Evolutionary conservation across 2,797 vertebrate species (phyloP).

Genomic region (Artibeus jamaicensis): DNA sequence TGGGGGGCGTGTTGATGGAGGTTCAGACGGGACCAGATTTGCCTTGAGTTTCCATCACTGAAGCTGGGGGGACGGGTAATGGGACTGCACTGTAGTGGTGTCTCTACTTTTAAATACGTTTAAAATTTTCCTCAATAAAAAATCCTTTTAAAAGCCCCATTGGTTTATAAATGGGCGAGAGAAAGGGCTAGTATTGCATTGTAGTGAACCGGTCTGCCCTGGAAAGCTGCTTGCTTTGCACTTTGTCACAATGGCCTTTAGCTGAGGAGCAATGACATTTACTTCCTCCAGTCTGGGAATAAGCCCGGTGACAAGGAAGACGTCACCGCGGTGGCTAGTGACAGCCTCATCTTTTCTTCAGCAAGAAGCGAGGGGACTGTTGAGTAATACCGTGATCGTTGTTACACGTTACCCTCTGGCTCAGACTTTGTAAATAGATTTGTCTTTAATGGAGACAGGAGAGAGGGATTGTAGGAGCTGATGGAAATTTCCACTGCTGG

Average conservation of each 20-base stretch:
- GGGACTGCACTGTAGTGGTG: too few relatives aligned
- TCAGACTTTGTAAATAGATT: slow-evolving; percentile 14
- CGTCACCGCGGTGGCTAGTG: not conserved
- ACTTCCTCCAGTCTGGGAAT: not conserved
- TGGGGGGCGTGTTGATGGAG: not conserved
- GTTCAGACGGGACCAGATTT: not conserved
- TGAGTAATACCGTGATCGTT: not conserved
- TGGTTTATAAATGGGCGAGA: not conserved
- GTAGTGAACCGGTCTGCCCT: not conserved
- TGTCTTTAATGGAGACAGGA: not conserved
- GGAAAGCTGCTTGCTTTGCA: not conserved
- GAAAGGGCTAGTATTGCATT: not conserved
- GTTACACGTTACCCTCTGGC: not conserved
- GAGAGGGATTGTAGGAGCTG: not conserved
- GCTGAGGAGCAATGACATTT: not conserved
- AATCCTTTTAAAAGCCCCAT: not conserved
- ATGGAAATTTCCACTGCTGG: slow-evolving; percentile 32
- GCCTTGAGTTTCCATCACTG: too few relatives aligned
- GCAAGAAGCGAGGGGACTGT: not conserved
- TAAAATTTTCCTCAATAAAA: not conserved
- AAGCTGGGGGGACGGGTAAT: not conserved
- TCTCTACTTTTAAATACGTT: not conserved
- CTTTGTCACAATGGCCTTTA: not conserved
- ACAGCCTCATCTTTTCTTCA: not conserved
- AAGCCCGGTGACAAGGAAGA: not conserved